Evolutionary conservation across 2,888 invertebrate genomes (phyloP), one percentile per base, ranked within the genome.

Genomic region (Drosophila subsilvestris): DNA sequence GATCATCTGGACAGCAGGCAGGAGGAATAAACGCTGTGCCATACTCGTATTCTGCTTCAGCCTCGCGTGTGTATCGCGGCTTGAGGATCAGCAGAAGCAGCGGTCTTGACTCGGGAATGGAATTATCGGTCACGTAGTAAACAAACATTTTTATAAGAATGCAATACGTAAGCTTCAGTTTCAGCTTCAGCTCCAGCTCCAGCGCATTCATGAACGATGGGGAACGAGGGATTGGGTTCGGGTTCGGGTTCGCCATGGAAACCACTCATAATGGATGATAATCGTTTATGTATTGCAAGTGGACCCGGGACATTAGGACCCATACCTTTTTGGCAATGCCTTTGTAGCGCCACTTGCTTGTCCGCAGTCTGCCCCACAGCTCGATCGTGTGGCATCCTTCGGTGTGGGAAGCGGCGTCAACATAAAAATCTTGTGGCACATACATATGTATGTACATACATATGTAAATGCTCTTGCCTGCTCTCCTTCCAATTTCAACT

Each of bases 61-160:
- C 71, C 70, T 85, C 75, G 85, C 89, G 88, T 85, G 85, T 85
- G 86, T 89, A 85, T 89, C 85, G 65, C 78, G 63, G 72, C 73
- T 76, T 79, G 74, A 82, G 83, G 78, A 89, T 85, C 89, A 78
- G 83, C 79, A 63, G 61, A 48, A 62, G 53, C 53, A 42, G 75
- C 27, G 49, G 29, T 44, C 27, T 18, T 44, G 45, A 44, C 48
- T 48, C 22, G 17, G 47, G 71, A 29, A 56, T 47, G 74, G 51
- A 48, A 51, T 60, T 83, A 89, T 89, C 88, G 90, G 91, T 91
- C 92, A 91, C 92, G 91, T 91, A 91, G 81, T 89, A 89, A 89
- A 90, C 91, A 91, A 91, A 91, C 91, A 91, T 90, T 89, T 90
- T 91, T 88, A 91, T 90, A 83, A 79, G 72, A 81, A 82, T 68